Evolutionary conservation across 2,797 vertebrate species (phyloP).

Genomic region (Oryzias dopingdopingensis): DNA sequence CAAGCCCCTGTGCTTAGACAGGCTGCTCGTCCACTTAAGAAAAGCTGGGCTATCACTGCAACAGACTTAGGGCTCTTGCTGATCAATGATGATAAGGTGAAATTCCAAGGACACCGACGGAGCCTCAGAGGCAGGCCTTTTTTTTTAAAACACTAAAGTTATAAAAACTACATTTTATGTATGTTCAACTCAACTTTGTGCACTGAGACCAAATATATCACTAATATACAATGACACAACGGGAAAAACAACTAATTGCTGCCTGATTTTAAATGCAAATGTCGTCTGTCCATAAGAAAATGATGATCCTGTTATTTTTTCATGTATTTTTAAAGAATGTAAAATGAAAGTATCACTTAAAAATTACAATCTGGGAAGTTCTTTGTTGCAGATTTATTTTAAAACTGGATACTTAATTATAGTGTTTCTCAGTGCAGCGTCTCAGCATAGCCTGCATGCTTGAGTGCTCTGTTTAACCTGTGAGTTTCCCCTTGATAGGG

Average conservation of each 20-base stretch:
- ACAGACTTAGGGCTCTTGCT: conserved; percentile 56
- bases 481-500: conserved; percentile 8
- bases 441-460: conserved; percentile 8
- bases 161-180: conserved; percentile 24
- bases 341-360: background rate
- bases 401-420: no score
- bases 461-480: conserved; percentile 12
- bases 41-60: conserved; percentile 46
- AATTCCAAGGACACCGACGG: conserved; percentile 41
- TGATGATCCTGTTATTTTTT: conserved; percentile 15
- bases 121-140: conserved; percentile 4
- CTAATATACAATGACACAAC: conserved; percentile 4
- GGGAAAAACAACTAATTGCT: background rate
- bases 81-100: conserved; percentile 65
- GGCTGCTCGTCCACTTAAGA: conserved; percentile 57
- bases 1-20: conserved; percentile 44
- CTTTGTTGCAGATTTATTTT: no score
- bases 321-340: conserved; percentile 8
- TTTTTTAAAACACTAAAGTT: conserved; percentile 9
- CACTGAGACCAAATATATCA: conserved; percentile 11
- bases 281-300: background rate
- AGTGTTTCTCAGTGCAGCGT: background rate
- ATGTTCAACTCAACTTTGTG: conserved; percentile 15
- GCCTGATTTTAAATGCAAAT: conserved; percentile 28
- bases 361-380: no score